These are phyloP conservation scores for Polydesmus complanatus DNA, from an alignment of 2,888 invertebrate genomes.

Conservation along the genomic window DNA sequence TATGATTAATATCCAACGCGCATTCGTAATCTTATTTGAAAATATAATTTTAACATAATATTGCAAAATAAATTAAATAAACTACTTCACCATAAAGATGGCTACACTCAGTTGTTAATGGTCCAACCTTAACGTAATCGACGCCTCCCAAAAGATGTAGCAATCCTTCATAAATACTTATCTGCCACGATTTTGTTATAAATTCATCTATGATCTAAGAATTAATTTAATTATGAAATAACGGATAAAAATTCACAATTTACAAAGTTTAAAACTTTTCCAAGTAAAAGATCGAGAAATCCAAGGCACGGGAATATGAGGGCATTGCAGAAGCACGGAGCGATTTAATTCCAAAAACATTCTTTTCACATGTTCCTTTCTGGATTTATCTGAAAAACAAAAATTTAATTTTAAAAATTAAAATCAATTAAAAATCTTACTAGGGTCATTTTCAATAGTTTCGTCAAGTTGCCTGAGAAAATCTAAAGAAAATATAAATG, in stretches of 20 bases:
- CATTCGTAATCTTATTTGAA: slow-evolving; percentile 12
- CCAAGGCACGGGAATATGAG: slow-evolving; percentile 12
- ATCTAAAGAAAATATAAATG: background rate
- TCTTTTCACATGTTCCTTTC: too few relatives aligned
- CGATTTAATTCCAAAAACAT: slow-evolving; percentile 7
- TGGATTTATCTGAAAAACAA: too few relatives aligned
- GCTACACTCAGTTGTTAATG: slow-evolving; percentile 1
- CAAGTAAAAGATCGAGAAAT: too few relatives aligned
- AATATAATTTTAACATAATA: background rate
- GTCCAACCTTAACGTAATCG: slow-evolving; percentile 9
- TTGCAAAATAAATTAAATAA: background rate
- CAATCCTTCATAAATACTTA: slow-evolving; percentile 2
- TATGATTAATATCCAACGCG: slow-evolving; percentile 7
- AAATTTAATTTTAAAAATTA: background rate
- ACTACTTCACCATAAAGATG: slow-evolving; percentile 8
- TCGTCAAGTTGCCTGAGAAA: background rate
- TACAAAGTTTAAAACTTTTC: background rate
- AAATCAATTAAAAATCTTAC: background rate
- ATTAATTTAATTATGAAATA: too few relatives aligned
- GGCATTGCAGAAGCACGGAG: slow-evolving; percentile 4
- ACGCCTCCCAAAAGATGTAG: slow-evolving; percentile 2
- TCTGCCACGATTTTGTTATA: slow-evolving; percentile 1
- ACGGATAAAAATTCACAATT: too few relatives aligned
- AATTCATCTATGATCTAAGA: too few relatives aligned
- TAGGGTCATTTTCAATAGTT: background rate